phyloP scores from a whole-genome alignment of 2,888 invertebrate genomes.

The Masnerella sp. region DNA sequence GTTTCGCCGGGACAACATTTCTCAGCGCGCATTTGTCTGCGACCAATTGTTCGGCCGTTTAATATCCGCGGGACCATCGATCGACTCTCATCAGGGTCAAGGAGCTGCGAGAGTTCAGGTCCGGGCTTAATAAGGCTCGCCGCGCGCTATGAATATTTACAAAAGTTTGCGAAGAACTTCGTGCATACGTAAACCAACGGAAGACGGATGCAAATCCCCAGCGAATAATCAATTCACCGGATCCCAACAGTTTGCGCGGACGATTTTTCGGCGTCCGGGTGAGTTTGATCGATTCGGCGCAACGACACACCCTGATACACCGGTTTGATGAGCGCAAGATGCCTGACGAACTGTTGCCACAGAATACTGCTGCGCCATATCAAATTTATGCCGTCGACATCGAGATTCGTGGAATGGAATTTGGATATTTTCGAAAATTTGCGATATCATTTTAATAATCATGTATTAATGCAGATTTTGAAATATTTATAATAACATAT shows the following conservation, averaged over 20 bases:
- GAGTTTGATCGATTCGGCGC: conserved; percentile 23
- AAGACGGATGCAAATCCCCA: conserved; percentile 17
- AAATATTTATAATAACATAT: too few species aligned
- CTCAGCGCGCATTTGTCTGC: conserved; percentile 14
- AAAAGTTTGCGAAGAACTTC: conserved; percentile 1
- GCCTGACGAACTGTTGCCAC: too few species aligned
- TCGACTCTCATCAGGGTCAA: conserved; percentile 22
- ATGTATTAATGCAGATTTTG: too few species aligned
- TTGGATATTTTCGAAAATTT: too few species aligned
- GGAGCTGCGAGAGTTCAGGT: conserved; percentile 5
- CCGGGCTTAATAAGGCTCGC: conserved; percentile 12
- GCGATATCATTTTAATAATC: too few species aligned
- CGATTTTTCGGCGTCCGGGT: conserved; percentile 9
- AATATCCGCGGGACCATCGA: conserved; percentile 25
- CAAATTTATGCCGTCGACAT: too few species aligned
- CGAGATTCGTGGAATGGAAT: too few species aligned
- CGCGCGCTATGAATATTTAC: conserved; percentile 16
- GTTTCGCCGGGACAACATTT: neutral
- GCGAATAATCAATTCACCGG: too few species aligned
- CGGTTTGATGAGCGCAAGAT: neutral
- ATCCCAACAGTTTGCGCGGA: neutral
- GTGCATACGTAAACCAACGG: neutral
- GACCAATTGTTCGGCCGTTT: conserved; percentile 24
- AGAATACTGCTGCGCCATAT: too few species aligned
- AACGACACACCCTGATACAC: conserved; percentile 31